A percentile compares a stretch with the other conserved stretches of the same genome.
Evolutionary conservation across 2,797 vertebrate genomes (phyloP).

Genomic region (Protosalanx chinensis): DNA sequence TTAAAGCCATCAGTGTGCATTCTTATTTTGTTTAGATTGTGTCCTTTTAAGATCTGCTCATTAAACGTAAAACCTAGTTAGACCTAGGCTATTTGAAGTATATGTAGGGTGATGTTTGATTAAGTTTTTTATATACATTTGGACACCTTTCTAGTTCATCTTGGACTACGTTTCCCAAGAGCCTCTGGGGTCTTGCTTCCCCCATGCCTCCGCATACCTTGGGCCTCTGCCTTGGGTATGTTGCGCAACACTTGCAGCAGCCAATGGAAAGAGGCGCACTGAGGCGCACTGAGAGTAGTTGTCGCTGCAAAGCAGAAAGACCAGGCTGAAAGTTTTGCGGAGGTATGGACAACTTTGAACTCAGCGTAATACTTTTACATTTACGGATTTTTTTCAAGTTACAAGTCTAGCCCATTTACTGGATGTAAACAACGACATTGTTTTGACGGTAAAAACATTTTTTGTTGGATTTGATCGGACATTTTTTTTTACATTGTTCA

Average conservation of each 20-base stretch:
- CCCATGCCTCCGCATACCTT: constrained; percentile 55
- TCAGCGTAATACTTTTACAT: constrained; percentile 10
- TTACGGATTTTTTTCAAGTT: background rate
- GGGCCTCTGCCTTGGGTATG: constrained; percentile 24
- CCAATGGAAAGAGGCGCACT: constrained; percentile 44
- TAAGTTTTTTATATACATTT: background rate
- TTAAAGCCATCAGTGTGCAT: no score
- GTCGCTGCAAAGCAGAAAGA: constrained; percentile 37
- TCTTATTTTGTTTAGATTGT: no score
- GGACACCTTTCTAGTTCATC: background rate
- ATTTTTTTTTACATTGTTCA: constrained; percentile 18
- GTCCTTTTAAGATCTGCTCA: no score
- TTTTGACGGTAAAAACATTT: background rate
- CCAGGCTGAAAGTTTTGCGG: constrained; percentile 55
- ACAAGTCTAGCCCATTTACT: constrained; percentile 8
- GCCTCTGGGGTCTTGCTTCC: constrained; percentile 14
- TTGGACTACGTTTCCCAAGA: constrained; percentile 66
- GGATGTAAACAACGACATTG: constrained; percentile 47
- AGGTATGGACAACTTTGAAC: constrained; percentile 62
- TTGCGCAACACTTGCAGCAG: constrained; percentile 35
- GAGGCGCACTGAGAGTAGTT: constrained; percentile 49
- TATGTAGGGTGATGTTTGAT: background rate
- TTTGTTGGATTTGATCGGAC: constrained; percentile 17
- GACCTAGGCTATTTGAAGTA: background rate
- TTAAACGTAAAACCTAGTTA: no score